These are phyloP conservation scores for Phaethon lepturus DNA, from an alignment of 2,113 vertebrate genomes.

Conservation along the genomic window DNA sequence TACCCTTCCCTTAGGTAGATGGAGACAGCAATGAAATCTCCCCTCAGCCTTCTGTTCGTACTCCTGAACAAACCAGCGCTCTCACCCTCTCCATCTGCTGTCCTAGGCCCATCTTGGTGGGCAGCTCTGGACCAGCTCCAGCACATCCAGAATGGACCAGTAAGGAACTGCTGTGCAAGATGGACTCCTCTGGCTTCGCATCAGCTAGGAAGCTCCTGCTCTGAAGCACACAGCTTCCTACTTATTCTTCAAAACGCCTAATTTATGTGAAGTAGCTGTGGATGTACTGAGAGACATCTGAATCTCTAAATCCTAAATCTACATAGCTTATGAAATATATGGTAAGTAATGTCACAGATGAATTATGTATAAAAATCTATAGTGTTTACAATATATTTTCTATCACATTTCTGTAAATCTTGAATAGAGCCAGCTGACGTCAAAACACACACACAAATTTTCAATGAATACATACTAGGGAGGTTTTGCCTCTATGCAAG, in stretches of 20 bases:
- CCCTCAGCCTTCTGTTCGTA: not conserved
- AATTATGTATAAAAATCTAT: not conserved
- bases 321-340: not conserved
- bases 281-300: not conserved
- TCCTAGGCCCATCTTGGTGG: not conserved
- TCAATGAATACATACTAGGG: not conserved
- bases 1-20: not conserved
- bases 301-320: not conserved
- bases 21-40: not conserved
- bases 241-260: not conserved
- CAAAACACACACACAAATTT: not conserved
- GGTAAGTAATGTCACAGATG: not conserved
- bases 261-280: not conserved
- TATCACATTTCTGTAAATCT: not conserved
- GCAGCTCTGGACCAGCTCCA: not conserved
- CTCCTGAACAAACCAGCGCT: not conserved
- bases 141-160: not conserved
- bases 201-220: not conserved
- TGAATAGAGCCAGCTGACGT: not conserved
- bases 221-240: not conserved
- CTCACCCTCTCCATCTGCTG: not conserved
- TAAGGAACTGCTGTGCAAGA: not conserved
- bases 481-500: not conserved
- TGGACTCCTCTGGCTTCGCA: not conserved
- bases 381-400: not conserved